These are phyloP conservation scores for Poicephalus gulielmi DNA, from an alignment of 2,113 vertebrate species.

Conservation along the genomic window DNA sequence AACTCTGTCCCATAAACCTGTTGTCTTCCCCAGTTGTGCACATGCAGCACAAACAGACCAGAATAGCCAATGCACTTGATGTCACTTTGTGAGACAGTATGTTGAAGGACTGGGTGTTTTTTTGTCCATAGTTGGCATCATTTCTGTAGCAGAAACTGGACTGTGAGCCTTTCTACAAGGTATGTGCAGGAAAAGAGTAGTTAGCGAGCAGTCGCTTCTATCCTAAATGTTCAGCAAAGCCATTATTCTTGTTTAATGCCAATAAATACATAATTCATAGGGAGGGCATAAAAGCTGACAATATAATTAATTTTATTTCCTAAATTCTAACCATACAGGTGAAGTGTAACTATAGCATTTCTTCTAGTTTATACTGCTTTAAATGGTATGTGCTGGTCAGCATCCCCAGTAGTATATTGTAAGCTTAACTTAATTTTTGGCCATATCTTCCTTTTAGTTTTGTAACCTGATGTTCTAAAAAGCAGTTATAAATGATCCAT, in stretches of 20 bases:
- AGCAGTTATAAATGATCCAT: not conserved
- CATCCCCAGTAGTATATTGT: not conserved
- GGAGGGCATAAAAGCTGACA: not conserved
- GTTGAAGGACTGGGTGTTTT: not conserved
- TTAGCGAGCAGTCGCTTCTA: not conserved
- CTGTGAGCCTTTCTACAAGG: not conserved
- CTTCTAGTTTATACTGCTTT: not conserved
- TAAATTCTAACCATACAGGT: not conserved
- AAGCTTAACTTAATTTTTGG: not conserved
- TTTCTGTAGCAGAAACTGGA: not conserved
- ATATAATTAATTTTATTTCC: not conserved
- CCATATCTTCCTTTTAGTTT: not conserved
- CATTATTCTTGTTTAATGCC: not conserved
- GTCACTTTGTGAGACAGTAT: not conserved
- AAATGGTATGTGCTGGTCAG: not conserved
- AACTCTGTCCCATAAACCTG: not conserved
- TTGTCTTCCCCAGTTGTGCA: not conserved
- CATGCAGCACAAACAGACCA: not conserved
- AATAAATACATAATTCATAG: constrained; percentile 13
- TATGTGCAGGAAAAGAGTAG: not conserved
- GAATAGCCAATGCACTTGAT: not conserved
- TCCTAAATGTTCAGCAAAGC: not conserved
- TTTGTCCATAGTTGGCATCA: not conserved
- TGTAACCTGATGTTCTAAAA: not conserved
- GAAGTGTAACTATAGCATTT: not conserved